These are phyloP conservation scores for Labroides dimidiatus DNA, from an alignment of 2,797 vertebrate genomes.

Conservation along the genomic window DNA sequence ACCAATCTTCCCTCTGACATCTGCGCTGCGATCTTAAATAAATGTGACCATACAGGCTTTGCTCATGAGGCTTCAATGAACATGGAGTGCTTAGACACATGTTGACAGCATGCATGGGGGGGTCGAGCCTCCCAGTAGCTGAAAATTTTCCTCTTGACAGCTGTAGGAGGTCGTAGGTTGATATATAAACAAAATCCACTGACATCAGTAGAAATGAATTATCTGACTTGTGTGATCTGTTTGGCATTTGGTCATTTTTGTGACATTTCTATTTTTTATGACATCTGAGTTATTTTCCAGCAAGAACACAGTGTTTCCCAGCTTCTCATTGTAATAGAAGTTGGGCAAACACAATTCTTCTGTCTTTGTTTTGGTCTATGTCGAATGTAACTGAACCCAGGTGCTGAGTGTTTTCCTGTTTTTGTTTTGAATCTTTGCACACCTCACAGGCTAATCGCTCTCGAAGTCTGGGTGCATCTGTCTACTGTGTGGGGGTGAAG, in stretches of 20 bases:
- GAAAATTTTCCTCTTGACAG: conserved; percentile 13
- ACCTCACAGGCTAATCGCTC: conserved; percentile 93
- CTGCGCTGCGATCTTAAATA: conserved; percentile 47
- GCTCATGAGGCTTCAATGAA: conserved; percentile 30
- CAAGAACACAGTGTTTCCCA: conserved; percentile 34
- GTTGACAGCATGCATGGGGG: conserved; percentile 33
- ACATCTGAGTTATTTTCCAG: conserved; percentile 31
- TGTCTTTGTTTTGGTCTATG: conserved; percentile 41
- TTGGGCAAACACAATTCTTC: conserved; percentile 24
- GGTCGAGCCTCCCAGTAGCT: conserved; percentile 26
- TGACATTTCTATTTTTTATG: conserved; percentile 13
- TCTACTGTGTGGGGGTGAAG: conserved; percentile 98
- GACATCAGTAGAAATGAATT: background rate
- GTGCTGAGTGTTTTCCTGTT: conserved; percentile 65
- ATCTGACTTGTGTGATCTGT: background rate
- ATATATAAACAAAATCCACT: conserved; percentile 26
- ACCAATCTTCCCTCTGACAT: conserved; percentile 35
- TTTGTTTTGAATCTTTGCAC: conserved; percentile 60
- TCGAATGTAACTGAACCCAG: conserved; percentile 69
- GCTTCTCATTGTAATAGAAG: conserved; percentile 14
- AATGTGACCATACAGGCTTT: conserved; percentile 27
- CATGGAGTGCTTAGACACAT: conserved; percentile 14
- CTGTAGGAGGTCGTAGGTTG: background rate
- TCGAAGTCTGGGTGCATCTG: conserved; percentile 92
- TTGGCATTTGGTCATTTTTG: conserved; percentile 17